Percentiles rank a stretch among this genome's conserved stretches.
phyloP scores from a whole-genome alignment of 1,140 invertebrate species.

The Chrysomallon squamiferum region DNA sequence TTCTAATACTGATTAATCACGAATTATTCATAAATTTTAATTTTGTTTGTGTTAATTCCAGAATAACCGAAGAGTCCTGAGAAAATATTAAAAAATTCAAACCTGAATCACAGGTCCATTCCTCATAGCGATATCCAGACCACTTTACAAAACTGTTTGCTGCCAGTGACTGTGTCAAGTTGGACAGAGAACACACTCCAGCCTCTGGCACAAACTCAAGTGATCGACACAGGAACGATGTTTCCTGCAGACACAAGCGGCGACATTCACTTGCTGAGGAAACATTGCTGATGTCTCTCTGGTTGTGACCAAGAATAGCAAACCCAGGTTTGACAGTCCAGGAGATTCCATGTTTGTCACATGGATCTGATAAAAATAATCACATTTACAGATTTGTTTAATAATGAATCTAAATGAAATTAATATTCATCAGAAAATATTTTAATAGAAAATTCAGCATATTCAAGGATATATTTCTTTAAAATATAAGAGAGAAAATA shows the following conservation, averaged over 20 bases:
- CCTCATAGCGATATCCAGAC: conserved; percentile 37
- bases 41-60: too few relatives aligned
- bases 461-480: neutral
- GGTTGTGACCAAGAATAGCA: conserved; percentile 19
- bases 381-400: neutral
- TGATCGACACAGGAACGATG: conserved; percentile 37
- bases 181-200: conserved; percentile 30
- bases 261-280: conserved; percentile 27
- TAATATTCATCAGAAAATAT: neutral
- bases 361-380: conserved; percentile 29
- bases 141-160: conserved; percentile 24
- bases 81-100: too few relatives aligned
- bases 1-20: too few relatives aligned
- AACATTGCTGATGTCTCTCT: conserved; percentile 14
- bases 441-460: neutral
- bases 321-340: conserved; percentile 30
- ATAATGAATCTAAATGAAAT: neutral
- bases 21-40: too few relatives aligned
- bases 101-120: conserved; percentile 40
- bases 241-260: conserved; percentile 34
- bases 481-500: neutral
- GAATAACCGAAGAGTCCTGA: too few relatives aligned
- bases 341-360: conserved; percentile 28
- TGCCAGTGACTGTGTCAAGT: conserved; percentile 3
- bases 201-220: conserved; percentile 23